Evolutionary conservation across 1,140 invertebrate genomes (phyloP).

Genomic region (Drosophila virilis): DNA sequence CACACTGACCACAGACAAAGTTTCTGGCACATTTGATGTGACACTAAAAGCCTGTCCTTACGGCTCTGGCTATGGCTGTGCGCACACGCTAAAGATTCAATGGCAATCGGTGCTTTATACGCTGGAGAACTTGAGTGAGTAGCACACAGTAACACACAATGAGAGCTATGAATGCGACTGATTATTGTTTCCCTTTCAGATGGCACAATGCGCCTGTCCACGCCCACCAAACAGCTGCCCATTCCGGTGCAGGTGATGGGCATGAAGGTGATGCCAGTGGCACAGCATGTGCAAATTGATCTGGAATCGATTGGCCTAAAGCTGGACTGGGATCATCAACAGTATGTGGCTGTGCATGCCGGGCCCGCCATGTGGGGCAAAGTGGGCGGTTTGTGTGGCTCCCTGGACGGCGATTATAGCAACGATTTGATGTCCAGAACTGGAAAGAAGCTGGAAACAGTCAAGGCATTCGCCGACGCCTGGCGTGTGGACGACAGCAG

Average conservation of each 20-base stretch:
- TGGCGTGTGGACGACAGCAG: constrained; percentile 86
- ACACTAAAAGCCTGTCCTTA: constrained; percentile 86
- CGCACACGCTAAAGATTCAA: constrained; percentile 87
- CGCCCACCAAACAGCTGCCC: constrained; percentile 85
- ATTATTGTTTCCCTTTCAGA: constrained; percentile 60
- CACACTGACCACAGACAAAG: constrained; percentile 87
- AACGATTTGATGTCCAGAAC: constrained; percentile 90
- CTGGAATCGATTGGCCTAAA: constrained; percentile 89
- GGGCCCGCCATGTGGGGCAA: constrained; percentile 90
- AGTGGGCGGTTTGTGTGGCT: constrained; percentile 92
- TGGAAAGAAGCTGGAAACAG: constrained; percentile 82
- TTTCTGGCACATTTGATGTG: constrained; percentile 88
- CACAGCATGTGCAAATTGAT: constrained; percentile 88
- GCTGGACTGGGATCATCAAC: constrained; percentile 90
- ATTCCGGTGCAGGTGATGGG: constrained; percentile 89
- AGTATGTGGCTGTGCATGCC: constrained; percentile 87
- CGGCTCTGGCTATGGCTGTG: constrained; percentile 84
- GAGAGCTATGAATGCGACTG: neutral
- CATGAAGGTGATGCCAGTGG: constrained; percentile 88
- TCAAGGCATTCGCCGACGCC: constrained; percentile 85
- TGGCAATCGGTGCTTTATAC: constrained; percentile 89
- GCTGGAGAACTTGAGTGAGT: constrained; percentile 85
- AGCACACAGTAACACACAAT: neutral
- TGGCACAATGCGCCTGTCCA: constrained; percentile 86
- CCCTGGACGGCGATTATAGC: constrained; percentile 88